A percentile compares a stretch with the other conserved stretches of the same genome.
Conservation (phyloP, 2,888 invertebrate species). For the Ichneumoninae sp. region DNA sequence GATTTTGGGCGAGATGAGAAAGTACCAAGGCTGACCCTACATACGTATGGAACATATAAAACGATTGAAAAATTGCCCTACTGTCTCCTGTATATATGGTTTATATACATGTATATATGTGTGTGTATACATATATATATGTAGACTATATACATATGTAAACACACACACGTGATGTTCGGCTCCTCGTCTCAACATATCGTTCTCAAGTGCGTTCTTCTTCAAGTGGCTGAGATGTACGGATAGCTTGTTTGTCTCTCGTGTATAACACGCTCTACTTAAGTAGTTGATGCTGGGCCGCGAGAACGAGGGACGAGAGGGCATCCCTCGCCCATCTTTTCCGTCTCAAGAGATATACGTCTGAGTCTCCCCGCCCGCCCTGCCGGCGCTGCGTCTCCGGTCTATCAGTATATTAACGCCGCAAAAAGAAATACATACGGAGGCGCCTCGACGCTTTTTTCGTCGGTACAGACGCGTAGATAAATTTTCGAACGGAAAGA, state of each 20-base stretch:
- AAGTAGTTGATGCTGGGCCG: slow-evolving; percentile 54
- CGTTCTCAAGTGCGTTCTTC: slow-evolving; percentile 57
- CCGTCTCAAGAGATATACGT: slow-evolving; percentile 56
- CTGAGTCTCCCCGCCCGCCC: slow-evolving; percentile 3
- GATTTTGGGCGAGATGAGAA: slow-evolving; percentile 8
- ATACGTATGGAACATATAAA: slow-evolving; percentile 14
- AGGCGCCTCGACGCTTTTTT: slow-evolving; percentile 4
- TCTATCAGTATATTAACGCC: not conserved
- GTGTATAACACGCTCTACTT: slow-evolving; percentile 60
- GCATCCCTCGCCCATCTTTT: slow-evolving; percentile 23
- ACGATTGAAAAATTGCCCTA: slow-evolving; percentile 57
- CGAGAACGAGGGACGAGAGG: slow-evolving; percentile 9
- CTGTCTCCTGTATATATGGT: not conserved
- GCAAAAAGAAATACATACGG: slow-evolving; percentile 14
- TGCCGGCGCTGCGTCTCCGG: not conserved
- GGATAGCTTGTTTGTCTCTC: slow-evolving; percentile 64
- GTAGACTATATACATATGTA: not conserved
- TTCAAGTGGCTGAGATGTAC: slow-evolving; percentile 59
- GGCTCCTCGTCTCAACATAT: slow-evolving; percentile 34
- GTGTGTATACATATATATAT: not conserved
- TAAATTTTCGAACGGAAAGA: slow-evolving; percentile 2
- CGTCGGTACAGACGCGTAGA: not conserved
- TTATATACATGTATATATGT: not conserved
- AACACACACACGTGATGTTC: slow-evolving; percentile 7
- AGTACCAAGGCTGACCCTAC: slow-evolving; percentile 1